Percentiles rank a stretch among this genome's conserved stretches.
Conservation (phyloP, 2,888 invertebrate genomes). For the Leptogaster cylindrica region DNA sequence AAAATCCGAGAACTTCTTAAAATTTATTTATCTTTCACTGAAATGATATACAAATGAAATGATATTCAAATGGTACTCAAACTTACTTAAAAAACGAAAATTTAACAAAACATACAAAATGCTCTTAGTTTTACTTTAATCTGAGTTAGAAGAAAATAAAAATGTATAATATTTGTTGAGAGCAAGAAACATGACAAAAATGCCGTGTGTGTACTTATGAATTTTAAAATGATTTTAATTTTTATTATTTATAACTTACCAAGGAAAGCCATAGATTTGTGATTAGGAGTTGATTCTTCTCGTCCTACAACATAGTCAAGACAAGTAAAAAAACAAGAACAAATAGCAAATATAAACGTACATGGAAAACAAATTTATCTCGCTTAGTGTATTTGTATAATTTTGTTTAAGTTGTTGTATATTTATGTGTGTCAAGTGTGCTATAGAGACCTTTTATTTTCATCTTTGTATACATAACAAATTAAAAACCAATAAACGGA, state of each 20-base stretch:
- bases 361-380: conserved; percentile 11
- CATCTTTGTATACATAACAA: conserved; percentile 41
- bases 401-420: conserved; percentile 34
- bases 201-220: conserved; percentile 54
- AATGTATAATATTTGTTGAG: not conserved
- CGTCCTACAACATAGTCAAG: conserved; percentile 73
- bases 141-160: conserved; percentile 5
- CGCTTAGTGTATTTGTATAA: not conserved
- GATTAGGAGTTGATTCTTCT: conserved; percentile 95
- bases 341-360: conserved; percentile 42
- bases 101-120: too few relatives aligned
- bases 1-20: too few relatives aligned
- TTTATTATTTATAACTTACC: conserved; percentile 74
- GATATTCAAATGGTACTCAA: too few relatives aligned
- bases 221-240: conserved; percentile 52
- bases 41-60: too few relatives aligned
- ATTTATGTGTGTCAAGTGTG: not conserved
- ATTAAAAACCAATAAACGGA: conserved; percentile 18
- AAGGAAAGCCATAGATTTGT: conserved; percentile 95
- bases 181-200: conserved; percentile 41
- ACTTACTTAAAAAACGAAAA: too few relatives aligned
- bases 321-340: conserved; percentile 47
- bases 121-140: too few relatives aligned
- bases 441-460: conserved; percentile 24
- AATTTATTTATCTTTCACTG: too few relatives aligned